Evolutionary conservation across 37 sponge, comb jelly and placozoan species (phyloP), one percentile per base, ranked within the genome.

Genomic region (Tethya wilhelma): DNA sequence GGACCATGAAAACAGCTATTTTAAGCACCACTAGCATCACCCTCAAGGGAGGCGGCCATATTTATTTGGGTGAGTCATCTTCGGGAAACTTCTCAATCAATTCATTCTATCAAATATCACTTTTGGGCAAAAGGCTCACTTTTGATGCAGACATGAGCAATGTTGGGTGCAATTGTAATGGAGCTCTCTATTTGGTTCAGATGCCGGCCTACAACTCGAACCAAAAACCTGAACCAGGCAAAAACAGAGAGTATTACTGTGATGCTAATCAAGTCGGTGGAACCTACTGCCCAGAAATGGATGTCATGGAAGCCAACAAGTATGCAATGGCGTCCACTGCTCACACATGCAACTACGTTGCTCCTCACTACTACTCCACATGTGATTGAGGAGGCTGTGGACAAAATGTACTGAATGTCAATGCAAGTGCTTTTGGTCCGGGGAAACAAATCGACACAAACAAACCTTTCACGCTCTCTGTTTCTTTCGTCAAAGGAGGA

Each of bases 321-420:
- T n/a, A n/a, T n/a, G n/a, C n/a, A n/a, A n/a, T n/a, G n/a, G n/a
- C n/a, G n/a, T n/a, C n/a, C n/a, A n/a, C n/a, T n/a, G n/a, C n/a
- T n/a, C n/a, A n/a, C n/a, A n/a, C n/a, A n/a, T n/a, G n/a, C n/a
- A n/a, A n/a, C n/a, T n/a, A n/a, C n/a, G n/a, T n/a, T n/a, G n/a
- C n/a, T n/a, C n/a, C n/a, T n/a, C n/a, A n/a, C n/a, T n/a, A n/a
- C n/a, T n/a, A n/a, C n/a, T n/a, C n/a, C n/a, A n/a, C n/a, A n/a
- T n/a, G n/a, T n/a, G n/a, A n/a, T 73, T 17, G 30, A 31, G 74
- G 74, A 26, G 74, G 74, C 4, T 73, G 74, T 45, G 74, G 74
- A 5, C 20, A 49, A 73, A 73, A 73, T 25, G 74, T 73, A n/a
- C 74, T 73, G 20, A 26, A 73, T 8, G 19, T 12, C 9, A 4